Evolutionary conservation across 2,113 vertebrate genomes (phyloP).

Genomic region (Proterorhinus semilunaris): DNA sequence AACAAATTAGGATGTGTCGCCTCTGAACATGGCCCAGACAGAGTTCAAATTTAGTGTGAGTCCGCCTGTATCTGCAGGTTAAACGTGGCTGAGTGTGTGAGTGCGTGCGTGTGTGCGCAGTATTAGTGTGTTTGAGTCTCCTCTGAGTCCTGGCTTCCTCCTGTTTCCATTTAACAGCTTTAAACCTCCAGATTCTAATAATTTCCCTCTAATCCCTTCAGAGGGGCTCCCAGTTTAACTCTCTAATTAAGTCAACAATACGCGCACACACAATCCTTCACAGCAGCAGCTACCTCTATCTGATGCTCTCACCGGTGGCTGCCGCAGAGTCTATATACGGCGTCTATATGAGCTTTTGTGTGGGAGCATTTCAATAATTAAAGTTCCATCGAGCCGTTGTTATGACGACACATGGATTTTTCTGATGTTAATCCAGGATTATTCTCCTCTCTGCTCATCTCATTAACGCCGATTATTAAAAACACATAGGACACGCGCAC

Average conservation of each 20-base stretch:
- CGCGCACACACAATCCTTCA: slow-evolving; percentile 32
- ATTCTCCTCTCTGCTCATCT: slow-evolving; percentile 62
- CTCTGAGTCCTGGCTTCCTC: slow-evolving; percentile 43
- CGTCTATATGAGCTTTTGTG: slow-evolving; percentile 18
- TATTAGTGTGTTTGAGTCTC: slow-evolving; percentile 23
- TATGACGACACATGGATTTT: slow-evolving; percentile 62
- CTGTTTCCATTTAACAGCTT: slow-evolving; percentile 59
- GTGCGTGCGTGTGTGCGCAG: slow-evolving; percentile 14
- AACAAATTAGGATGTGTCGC: not conserved
- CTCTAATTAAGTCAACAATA: slow-evolving; percentile 62
- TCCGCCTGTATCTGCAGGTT: no score
- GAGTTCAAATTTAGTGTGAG: not conserved
- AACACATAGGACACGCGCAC: slow-evolving; percentile 19
- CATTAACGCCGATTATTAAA: slow-evolving; percentile 69
- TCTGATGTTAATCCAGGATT: slow-evolving; percentile 71
- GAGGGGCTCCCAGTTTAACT: slow-evolving; percentile 53
- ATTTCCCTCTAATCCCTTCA: slow-evolving; percentile 63
- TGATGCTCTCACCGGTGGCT: slow-evolving; percentile 30
- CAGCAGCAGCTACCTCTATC: slow-evolving; percentile 19
- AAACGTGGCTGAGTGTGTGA: no score
- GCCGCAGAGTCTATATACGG: slow-evolving; percentile 18
- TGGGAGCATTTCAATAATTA: slow-evolving; percentile 54
- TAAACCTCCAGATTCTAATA: slow-evolving; percentile 63
- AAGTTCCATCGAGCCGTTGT: slow-evolving; percentile 63
- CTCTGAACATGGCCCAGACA: not conserved